Evolutionary conservation across 1,140 invertebrate genomes (phyloP).

Genomic region (Drosophila dunni): DNA sequence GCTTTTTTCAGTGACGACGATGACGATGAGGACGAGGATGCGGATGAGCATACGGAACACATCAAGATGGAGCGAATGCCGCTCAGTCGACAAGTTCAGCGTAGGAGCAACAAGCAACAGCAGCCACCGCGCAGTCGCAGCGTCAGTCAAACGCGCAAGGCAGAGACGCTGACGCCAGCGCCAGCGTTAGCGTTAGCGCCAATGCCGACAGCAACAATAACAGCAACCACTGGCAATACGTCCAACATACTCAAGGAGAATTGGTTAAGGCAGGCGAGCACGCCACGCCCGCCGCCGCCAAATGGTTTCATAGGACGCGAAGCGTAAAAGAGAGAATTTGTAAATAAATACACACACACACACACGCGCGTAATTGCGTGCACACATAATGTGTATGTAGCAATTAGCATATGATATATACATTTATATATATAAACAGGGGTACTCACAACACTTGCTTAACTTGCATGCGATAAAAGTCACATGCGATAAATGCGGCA

Average conservation of each 20-base stretch:
- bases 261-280: conserved; percentile 63
- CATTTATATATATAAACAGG: not conserved
- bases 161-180: conserved; percentile 36
- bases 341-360: conserved; percentile 48
- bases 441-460: conserved; percentile 10
- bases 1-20: conserved; percentile 46
- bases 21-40: conserved; percentile 53
- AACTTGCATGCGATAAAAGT: not conserved
- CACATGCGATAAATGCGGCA: not conserved
- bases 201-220: conserved; percentile 19
- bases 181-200: conserved; percentile 8
- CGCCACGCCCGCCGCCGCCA: conserved; percentile 66
- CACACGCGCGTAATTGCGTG: not conserved
- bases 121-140: conserved; percentile 59
- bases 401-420: conserved; percentile 29
- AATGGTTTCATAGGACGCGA: conserved; percentile 83
- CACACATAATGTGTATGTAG: conserved; percentile 19
- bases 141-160: conserved; percentile 62
- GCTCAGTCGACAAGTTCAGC: conserved; percentile 54
- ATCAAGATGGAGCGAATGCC: conserved; percentile 80
- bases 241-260: conserved; percentile 75
- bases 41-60: conserved; percentile 62
- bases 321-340: conserved; percentile 54
- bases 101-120: conserved; percentile 32
- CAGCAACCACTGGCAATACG: conserved; percentile 43